phyloP scores from a whole-genome alignment of 2,113 vertebrate genomes.

The Aepyceros melampus region DNA sequence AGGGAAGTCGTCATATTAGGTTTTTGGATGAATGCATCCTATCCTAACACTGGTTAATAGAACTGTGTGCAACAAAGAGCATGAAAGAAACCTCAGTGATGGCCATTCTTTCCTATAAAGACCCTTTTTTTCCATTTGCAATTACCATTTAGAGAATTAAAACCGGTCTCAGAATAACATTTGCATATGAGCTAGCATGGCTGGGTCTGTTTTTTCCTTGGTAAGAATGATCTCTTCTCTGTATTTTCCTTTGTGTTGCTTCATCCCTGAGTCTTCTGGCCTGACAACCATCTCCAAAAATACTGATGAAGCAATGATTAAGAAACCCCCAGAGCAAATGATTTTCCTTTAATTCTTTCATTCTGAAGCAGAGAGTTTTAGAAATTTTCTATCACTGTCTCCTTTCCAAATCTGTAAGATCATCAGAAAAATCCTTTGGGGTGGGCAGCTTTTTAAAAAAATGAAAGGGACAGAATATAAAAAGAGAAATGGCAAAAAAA shows the following conservation, averaged over 20 bases:
- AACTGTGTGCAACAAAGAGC: neutral
- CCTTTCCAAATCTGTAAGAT: neutral
- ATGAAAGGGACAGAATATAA: neutral
- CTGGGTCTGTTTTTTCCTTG: neutral
- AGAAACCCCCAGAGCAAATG: neutral
- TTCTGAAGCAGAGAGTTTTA: neutral
- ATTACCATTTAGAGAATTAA: neutral
- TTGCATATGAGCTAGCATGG: neutral
- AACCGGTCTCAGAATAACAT: neutral
- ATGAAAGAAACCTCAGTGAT: neutral
- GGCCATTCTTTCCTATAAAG: neutral
- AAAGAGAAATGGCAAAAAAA: neutral
- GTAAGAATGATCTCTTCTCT: neutral
- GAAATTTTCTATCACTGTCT: neutral
- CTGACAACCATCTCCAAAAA: neutral
- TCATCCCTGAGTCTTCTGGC: neutral
- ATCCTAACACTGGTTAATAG: neutral
- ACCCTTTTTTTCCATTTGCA: neutral
- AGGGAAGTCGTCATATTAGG: neutral
- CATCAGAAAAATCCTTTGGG: conserved; percentile 2
- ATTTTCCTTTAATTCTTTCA: neutral
- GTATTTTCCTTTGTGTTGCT: neutral
- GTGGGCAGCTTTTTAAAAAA: neutral
- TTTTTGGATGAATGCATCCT: neutral
- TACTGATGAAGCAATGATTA: neutral